Conservation (phyloP, 2,888 invertebrate species). For the Dinocampus coccinellae region DNA sequence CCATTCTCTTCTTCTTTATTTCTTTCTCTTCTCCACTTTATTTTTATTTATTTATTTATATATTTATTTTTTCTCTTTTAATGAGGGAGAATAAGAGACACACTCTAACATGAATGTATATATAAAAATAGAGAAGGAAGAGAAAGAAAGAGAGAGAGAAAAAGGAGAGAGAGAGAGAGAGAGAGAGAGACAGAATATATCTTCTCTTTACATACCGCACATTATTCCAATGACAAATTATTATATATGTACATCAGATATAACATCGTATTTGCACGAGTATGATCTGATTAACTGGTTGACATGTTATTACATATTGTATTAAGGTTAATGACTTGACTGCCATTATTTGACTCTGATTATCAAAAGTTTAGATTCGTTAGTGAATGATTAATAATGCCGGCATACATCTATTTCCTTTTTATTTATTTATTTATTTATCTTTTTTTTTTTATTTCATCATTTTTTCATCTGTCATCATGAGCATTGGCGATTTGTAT, state of each 20-base stretch:
- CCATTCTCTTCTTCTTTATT: constrained; percentile 18
- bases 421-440: neutral
- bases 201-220: neutral
- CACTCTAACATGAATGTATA: too few relatives aligned
- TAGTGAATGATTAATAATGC: neutral
- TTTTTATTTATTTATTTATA: neutral
- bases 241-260: constrained; percentile 41
- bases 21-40: neutral
- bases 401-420: constrained; percentile 27
- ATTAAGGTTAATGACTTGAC: neutral
- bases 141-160: too few relatives aligned
- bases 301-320: neutral
- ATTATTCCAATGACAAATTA: constrained; percentile 38
- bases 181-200: constrained; percentile 37
- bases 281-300: constrained; percentile 5
- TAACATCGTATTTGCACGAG: neutral
- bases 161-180: too few relatives aligned
- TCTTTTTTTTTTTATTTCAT: neutral
- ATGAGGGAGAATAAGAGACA: too few relatives aligned
- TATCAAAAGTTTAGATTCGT: neutral
- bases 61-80: constrained; percentile 3
- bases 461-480: neutral
- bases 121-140: too few relatives aligned
- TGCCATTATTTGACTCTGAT: neutral
- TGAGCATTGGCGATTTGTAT: neutral